Percentiles rank a stretch among this genome's conserved stretches.
Evolutionary conservation across 2,797 vertebrate species (phyloP).

Genomic region (Lagorchestes hirsutus): DNA sequence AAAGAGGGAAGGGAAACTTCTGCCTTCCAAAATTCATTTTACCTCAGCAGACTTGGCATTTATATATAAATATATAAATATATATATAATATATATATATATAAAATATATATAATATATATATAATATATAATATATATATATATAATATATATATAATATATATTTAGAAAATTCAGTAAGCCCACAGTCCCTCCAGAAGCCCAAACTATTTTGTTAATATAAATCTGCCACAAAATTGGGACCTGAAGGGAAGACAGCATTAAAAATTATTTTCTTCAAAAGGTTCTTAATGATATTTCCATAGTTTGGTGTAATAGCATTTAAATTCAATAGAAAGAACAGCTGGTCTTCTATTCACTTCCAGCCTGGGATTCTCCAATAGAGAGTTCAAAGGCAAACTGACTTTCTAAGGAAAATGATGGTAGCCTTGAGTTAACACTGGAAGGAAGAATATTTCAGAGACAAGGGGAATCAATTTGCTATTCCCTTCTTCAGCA

Average conservation of each 20-base stretch:
- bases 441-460: slow-evolving; percentile 56
- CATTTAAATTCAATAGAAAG: neutral
- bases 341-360: neutral
- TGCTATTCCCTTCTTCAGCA: neutral
- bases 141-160: too few relatives aligned
- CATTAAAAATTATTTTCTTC: neutral
- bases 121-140: neutral
- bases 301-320: too few relatives aligned
- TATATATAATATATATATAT: too few relatives aligned
- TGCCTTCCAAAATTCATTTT: neutral
- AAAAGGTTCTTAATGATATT: neutral
- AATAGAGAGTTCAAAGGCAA: neutral
- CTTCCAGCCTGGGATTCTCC: neutral
- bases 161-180: neutral
- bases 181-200: neutral
- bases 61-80: neutral
- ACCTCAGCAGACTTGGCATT: neutral
- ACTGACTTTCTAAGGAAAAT: slow-evolving; percentile 14
- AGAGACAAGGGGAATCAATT: neutral
- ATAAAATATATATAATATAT: too few relatives aligned
- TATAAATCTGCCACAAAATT: neutral
- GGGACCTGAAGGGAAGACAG: neutral
- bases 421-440: slow-evolving; percentile 21
- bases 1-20: neutral
- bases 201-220: neutral